Percentiles rank a stretch among this genome's conserved stretches.
These are phyloP conservation scores for Myiopsitta monachus DNA, from an alignment of 2,113 vertebrate species.

Conservation along the genomic window DNA sequence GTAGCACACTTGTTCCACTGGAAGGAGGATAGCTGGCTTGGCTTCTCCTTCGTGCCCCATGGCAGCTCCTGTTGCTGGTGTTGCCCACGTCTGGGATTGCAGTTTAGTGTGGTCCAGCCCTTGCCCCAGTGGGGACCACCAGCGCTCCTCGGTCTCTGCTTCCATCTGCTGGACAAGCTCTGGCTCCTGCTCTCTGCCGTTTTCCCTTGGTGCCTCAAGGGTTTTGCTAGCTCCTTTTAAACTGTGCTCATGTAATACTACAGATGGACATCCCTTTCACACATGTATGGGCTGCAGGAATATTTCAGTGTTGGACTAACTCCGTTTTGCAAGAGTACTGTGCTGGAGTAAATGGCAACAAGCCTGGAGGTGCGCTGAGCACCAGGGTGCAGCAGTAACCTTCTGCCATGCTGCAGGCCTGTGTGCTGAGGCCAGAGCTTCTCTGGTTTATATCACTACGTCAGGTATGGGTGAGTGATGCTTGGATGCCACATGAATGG, in stretches of 20 bases:
- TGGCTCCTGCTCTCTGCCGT: neutral
- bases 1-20: neutral
- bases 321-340: neutral
- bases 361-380: neutral
- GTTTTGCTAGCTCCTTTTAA: neutral
- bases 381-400: neutral
- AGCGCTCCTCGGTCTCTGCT: constrained; percentile 38
- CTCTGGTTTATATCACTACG: neutral
- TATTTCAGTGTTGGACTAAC: neutral
- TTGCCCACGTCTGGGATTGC: neutral
- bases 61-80: neutral
- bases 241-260: rapidly evolving
- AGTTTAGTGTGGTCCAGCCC: neutral
- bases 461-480: neutral
- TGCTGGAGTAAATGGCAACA: rapidly evolving
- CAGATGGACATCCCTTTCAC: neutral
- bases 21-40: neutral
- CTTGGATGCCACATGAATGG: neutral
- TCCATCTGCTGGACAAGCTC: constrained; percentile 71
- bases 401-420: neutral
- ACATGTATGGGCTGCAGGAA: neutral
- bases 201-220: neutral
- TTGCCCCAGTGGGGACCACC: neutral
- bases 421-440: neutral
- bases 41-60: neutral